phyloP scores from a whole-genome alignment of 1,140 invertebrate species.

The Eubasilissa regina region DNA sequence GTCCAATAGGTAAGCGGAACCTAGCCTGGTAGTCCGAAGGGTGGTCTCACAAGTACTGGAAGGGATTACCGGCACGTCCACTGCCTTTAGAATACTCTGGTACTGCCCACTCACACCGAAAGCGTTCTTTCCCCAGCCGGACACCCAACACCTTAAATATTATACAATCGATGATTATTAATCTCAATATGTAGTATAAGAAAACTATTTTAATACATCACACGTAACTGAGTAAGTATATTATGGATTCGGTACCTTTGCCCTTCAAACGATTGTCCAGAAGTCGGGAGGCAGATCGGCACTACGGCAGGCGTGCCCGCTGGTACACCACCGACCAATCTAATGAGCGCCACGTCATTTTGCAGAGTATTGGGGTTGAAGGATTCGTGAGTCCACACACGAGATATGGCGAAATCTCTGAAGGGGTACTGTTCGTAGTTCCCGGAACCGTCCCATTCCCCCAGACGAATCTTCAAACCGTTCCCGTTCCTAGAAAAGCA shows the following conservation, averaged over 20 bases:
- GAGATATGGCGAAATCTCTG: conserved; percentile 73
- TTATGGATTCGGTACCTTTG: conserved; percentile 69
- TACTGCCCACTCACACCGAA: conserved; percentile 78
- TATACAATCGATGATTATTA: neutral
- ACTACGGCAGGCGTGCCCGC: conserved; percentile 76
- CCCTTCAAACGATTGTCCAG: conserved; percentile 72
- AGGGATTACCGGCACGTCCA: conserved; percentile 81
- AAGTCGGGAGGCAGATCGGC: conserved; percentile 78
- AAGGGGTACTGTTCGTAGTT: conserved; percentile 76
- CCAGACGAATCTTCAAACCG: conserved; percentile 76
- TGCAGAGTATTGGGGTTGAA: conserved; percentile 78
- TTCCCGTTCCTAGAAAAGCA: conserved; percentile 61
- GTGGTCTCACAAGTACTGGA: conserved; percentile 76
- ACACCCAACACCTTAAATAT: conserved; percentile 78
- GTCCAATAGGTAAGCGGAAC: conserved; percentile 75
- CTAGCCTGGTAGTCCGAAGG: conserved; percentile 78
- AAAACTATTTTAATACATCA: no score
- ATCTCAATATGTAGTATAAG: no score
- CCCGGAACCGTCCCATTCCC: conserved; percentile 79
- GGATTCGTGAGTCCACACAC: conserved; percentile 77
- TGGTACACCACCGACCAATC: conserved; percentile 74
- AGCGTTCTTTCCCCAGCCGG: conserved; percentile 88
- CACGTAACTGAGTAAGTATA: no score
- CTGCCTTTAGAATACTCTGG: conserved; percentile 79
- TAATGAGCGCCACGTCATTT: conserved; percentile 81